phyloP scores from a whole-genome alignment of 2,797 vertebrate species.

The Acomys russatus region DNA sequence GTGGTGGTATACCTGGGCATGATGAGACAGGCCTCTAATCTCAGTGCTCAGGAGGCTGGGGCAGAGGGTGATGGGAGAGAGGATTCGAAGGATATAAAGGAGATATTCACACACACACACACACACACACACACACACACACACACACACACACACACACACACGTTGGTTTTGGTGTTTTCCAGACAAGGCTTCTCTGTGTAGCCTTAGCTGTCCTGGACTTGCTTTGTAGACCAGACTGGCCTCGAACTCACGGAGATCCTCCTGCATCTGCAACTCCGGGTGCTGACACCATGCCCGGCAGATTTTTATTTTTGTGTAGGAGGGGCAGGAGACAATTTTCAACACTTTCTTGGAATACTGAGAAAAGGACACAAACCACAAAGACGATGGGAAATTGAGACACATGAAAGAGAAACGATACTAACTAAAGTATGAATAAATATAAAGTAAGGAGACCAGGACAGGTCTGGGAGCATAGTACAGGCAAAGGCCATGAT shows the following conservation, averaged over 20 bases:
- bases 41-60: neutral
- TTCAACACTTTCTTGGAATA: slow-evolving; percentile 43
- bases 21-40: no score
- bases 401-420: neutral
- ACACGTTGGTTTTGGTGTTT: no score
- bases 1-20: neutral
- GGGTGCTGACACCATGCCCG: no score
- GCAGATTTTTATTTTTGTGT: slow-evolving; percentile 21
- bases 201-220: no score
- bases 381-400: slow-evolving; percentile 45
- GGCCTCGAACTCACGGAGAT: no score
- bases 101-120: no score
- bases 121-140: no score
- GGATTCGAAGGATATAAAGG: no score
- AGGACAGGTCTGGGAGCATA: neutral
- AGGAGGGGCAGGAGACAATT: slow-evolving; percentile 19
- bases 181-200: no score
- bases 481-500: neutral
- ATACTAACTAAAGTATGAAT: slow-evolving; percentile 27
- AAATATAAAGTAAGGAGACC: neutral
- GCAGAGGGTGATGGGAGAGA: neutral
- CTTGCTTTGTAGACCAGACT: no score
- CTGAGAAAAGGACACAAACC: neutral
- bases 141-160: no score
- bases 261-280: no score